phyloP scores from a whole-genome alignment of 2,113 vertebrate genomes.

The Nyctibius bracteatus region DNA sequence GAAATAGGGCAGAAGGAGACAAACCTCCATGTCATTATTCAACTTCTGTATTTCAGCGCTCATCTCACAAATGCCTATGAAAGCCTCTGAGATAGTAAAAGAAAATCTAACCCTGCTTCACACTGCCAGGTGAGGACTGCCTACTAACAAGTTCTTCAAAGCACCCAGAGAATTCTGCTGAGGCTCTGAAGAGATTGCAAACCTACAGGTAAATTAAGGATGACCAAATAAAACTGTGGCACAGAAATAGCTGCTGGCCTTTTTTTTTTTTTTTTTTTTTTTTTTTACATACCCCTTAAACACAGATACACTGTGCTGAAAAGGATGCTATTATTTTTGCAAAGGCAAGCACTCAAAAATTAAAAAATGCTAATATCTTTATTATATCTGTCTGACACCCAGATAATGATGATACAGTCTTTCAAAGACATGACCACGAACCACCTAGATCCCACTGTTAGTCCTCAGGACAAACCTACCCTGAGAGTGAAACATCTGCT shows the following conservation, averaged over 20 bases:
- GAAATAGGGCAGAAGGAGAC: background rate
- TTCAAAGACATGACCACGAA: background rate
- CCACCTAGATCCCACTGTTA: background rate
- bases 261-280: background rate
- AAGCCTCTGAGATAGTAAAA: background rate
- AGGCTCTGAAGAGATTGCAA: background rate
- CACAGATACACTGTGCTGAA: background rate
- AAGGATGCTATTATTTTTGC: background rate
- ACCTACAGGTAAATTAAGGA: background rate
- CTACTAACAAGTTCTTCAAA: background rate
- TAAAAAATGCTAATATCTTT: background rate
- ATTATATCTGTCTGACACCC: too few species aligned
- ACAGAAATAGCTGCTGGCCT: background rate
- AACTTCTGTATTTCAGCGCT: background rate
- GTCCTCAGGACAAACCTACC: background rate
- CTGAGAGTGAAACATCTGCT: background rate
- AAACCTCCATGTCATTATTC: background rate
- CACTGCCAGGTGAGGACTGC: background rate
- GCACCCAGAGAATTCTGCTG: background rate
- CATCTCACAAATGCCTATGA: background rate
- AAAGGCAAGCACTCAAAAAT: background rate
- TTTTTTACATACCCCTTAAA: background rate
- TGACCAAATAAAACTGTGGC: background rate
- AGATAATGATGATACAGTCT: background rate
- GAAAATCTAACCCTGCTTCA: background rate